A percentile compares a stretch with the other conserved stretches of the same genome.
These are phyloP conservation scores for Steinernema feltiae DNA, from an alignment of 1,140 invertebrate species.

Conservation along the genomic window DNA sequence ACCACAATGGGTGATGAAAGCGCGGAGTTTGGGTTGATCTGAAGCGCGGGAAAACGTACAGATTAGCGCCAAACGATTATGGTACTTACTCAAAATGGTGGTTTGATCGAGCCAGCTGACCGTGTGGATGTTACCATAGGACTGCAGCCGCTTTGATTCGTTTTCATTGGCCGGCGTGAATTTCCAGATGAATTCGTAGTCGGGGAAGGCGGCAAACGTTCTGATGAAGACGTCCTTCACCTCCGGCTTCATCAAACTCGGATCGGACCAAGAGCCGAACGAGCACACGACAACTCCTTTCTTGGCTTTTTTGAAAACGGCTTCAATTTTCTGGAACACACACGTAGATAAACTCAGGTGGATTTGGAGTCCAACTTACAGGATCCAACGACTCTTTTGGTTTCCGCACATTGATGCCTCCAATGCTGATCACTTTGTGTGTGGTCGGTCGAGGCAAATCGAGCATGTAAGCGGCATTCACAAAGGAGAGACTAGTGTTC, in stretches of 20 bases:
- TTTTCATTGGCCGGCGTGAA: not conserved
- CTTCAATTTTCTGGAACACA: not conserved
- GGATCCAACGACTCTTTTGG: not conserved
- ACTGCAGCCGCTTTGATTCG: not conserved
- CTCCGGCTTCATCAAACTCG: not conserved
- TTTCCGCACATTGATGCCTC: not conserved
- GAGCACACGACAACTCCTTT: constrained; percentile 15
- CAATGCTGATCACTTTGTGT: not conserved
- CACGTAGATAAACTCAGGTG: no score
- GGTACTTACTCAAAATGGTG: constrained; percentile 27
- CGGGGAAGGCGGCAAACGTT: constrained; percentile 24
- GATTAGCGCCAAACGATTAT: not conserved
- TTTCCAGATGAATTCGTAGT: constrained; percentile 32
- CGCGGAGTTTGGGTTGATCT: constrained; percentile 30
- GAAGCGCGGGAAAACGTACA: no score
- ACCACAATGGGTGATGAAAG: constrained; percentile 51
- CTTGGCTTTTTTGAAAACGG: not conserved
- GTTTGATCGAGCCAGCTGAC: constrained; percentile 31
- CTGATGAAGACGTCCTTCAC: constrained; percentile 16
- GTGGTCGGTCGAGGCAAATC: not conserved
- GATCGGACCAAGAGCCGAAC: constrained; percentile 2
- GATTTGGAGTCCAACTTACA: no score
- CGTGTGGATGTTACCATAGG: constrained; percentile 19
- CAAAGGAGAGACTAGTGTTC: no score
- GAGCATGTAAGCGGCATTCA: no score